Evolutionary conservation across 2,113 vertebrate species (phyloP).

Genomic region (Clarias macrocephalus): DNA sequence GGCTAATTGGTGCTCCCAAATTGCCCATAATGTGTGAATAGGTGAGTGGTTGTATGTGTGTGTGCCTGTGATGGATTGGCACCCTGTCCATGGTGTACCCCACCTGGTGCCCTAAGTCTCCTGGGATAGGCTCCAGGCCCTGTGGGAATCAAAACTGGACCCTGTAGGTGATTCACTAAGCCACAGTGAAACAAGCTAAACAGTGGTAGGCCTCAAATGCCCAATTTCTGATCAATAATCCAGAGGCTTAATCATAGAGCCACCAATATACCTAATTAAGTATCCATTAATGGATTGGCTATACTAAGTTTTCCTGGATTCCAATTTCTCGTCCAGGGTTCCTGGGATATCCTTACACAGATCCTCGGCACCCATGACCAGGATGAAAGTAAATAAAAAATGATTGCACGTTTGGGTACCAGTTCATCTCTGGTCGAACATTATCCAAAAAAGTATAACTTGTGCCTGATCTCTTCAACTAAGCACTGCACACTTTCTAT

Average conservation of each 20-base stretch:
- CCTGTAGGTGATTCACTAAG: too few relatives aligned
- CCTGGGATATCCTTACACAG: too few relatives aligned
- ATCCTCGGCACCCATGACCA: neutral
- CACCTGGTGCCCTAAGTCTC: too few relatives aligned
- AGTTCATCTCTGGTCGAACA: neutral
- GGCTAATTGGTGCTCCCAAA: too few relatives aligned
- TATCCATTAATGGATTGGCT: neutral
- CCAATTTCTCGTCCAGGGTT: too few relatives aligned
- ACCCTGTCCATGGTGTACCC: too few relatives aligned
- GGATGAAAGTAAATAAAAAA: neutral
- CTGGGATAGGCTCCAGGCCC: too few relatives aligned
- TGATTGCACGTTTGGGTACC: neutral
- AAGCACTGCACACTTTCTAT: neutral
- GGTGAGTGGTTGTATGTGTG: too few relatives aligned
- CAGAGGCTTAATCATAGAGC: neutral
- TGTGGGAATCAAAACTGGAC: too few relatives aligned
- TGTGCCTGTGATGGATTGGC: too few relatives aligned
- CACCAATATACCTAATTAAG: neutral
- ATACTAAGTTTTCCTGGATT: neutral
- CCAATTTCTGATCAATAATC: neutral
- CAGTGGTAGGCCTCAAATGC: neutral
- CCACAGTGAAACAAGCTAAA: neutral
- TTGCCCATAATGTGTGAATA: too few relatives aligned
- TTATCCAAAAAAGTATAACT: neutral
- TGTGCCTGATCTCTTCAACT: neutral